These are phyloP conservation scores for Hippocampus comes DNA, from an alignment of 2,113 vertebrate species.

Conservation along the genomic window DNA sequence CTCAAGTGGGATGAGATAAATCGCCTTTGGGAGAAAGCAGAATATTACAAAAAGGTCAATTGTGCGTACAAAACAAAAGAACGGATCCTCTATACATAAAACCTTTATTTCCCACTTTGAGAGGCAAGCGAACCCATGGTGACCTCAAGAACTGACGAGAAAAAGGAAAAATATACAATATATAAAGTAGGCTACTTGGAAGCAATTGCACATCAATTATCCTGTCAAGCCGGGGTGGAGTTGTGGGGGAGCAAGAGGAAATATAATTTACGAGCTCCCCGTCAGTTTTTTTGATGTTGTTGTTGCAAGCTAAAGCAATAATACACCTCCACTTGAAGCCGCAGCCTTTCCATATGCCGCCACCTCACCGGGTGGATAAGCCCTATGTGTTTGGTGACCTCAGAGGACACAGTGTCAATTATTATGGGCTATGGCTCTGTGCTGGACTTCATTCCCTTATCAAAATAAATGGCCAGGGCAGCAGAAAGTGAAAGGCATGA, in stretches of 20 bases:
- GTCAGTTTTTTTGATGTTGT: constrained; percentile 38
- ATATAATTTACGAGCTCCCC: constrained; percentile 59
- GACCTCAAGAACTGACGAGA: constrained; percentile 34
- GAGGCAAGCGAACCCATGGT: not conserved
- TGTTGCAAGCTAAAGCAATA: constrained; percentile 67
- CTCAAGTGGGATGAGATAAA: not conserved
- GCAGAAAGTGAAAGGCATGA: constrained; percentile 71
- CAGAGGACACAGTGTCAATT: constrained; percentile 71
- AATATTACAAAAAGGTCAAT: not conserved
- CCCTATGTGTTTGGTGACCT: constrained; percentile 62
- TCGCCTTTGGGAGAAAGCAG: not conserved
- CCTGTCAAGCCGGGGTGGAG: constrained; percentile 48
- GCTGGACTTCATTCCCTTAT: constrained; percentile 75
- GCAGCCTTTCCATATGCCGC: constrained; percentile 59
- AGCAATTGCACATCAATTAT: constrained; percentile 66
- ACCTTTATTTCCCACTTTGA: not conserved
- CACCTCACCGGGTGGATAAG: constrained; percentile 45
- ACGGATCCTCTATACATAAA: not conserved
- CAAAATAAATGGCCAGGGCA: constrained; percentile 77
- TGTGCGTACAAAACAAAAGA: not conserved
- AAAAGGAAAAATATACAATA: constrained; percentile 32
- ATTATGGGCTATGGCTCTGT: constrained; percentile 56
- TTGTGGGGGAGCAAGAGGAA: constrained; percentile 26
- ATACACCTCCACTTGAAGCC: constrained; percentile 48
- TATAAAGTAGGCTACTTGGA: constrained; percentile 34